A percentile compares a stretch with the other conserved stretches of the same genome.
These are phyloP conservation scores for Drosophila picticornis DNA, from an alignment of 2,888 invertebrate species.

Conservation along the genomic window DNA sequence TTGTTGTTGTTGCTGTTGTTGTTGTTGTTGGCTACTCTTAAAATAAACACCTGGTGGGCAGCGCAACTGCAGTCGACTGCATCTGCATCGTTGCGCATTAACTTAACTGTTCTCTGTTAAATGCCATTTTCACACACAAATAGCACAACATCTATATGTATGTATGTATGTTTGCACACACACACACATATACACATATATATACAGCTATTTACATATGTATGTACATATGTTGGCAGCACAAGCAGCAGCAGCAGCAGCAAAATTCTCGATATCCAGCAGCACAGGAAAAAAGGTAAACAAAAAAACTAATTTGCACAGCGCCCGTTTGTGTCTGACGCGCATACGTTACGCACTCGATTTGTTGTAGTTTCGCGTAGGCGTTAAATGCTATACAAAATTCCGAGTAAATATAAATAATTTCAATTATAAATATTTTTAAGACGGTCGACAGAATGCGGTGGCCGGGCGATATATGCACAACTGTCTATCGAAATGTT, in stretches of 20 bases:
- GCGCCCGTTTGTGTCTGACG: constrained; percentile 13
- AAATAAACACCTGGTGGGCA: constrained; percentile 56
- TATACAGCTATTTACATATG: constrained; percentile 44
- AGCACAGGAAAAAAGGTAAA: constrained; percentile 56
- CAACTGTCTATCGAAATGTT: constrained; percentile 29
- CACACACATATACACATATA: constrained; percentile 13
- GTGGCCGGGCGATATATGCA: constrained; percentile 38
- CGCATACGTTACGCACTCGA: constrained; percentile 13
- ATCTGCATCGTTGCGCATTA: constrained; percentile 59
- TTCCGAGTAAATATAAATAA: constrained; percentile 57
- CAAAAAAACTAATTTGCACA: constrained; percentile 41
- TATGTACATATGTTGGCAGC: constrained; percentile 36
- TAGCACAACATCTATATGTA: constrained; percentile 34
- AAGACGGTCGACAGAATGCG: constrained; percentile 32
- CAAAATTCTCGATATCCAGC: constrained; percentile 56
- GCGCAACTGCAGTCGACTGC: constrained; percentile 52
- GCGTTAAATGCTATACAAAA: constrained; percentile 51
- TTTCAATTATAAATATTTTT: constrained; percentile 48
- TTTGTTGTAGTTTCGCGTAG: constrained; percentile 22
- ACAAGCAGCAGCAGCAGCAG: constrained; percentile 20
- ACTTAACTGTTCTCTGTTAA: constrained; percentile 54
- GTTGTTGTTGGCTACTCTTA: constrained; percentile 33
- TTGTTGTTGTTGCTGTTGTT: constrained; percentile 2
- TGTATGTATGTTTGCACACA: constrained; percentile 31
- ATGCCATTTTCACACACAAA: constrained; percentile 56